Evolutionary conservation across 2,888 invertebrate genomes (phyloP).

Genomic region (Empis stercorea): DNA sequence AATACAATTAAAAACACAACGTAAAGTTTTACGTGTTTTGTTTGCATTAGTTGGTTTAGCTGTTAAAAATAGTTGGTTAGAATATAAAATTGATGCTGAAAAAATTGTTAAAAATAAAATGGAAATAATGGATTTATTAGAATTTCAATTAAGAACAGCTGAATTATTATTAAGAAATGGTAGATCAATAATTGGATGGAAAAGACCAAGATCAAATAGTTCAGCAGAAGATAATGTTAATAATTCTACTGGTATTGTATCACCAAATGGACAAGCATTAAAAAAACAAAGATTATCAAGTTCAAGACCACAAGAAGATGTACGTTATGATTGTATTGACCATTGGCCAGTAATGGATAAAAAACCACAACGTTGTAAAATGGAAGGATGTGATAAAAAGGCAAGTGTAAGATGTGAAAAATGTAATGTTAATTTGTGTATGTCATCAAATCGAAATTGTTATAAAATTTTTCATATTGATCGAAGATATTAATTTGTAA

Average conservation of each 20-base stretch:
- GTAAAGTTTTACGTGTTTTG: background rate
- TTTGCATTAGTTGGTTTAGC: constrained; percentile 1
- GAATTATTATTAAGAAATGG: background rate
- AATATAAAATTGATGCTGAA: background rate
- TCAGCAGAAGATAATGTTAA: background rate
- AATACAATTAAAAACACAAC: background rate
- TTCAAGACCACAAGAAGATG: background rate
- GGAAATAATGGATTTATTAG: background rate
- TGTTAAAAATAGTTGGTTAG: constrained; percentile 1
- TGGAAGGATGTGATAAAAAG: background rate
- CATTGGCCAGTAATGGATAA: constrained; percentile 1
- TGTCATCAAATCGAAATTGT: constrained; percentile 1
- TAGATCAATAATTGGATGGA: background rate
- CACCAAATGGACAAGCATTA: background rate
- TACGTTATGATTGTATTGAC: background rate
- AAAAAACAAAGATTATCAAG: background rate
- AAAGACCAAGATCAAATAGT: background rate
- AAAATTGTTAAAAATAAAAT: background rate
- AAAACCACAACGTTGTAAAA: constrained; percentile 1
- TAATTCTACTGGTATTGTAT: background rate
- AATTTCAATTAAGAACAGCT: background rate
- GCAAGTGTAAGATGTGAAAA: background rate
- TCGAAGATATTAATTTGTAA: too few species aligned
- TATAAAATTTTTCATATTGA: background rate
- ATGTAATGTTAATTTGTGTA: constrained; percentile 1